These are phyloP conservation scores for Takifugu ocellatus DNA, from an alignment of 2,797 vertebrate genomes.

Conservation along the genomic window DNA sequence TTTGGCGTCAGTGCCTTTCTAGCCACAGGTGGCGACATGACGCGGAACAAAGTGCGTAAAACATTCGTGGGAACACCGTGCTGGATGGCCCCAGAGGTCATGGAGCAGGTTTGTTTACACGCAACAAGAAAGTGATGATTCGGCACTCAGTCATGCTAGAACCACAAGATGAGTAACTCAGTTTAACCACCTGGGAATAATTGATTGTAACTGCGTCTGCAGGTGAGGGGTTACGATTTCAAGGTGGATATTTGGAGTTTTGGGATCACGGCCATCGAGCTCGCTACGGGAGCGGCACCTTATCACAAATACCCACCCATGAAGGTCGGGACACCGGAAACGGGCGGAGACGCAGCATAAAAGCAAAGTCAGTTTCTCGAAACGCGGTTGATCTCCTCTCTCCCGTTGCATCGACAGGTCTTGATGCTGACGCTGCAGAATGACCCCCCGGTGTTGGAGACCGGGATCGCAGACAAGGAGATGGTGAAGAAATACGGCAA, in stretches of 20 bases:
- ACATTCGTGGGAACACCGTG: constrained; percentile 97
- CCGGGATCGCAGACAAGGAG: constrained; percentile 95
- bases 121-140: too few species aligned
- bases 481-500: constrained; percentile 97
- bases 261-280: constrained; percentile 94
- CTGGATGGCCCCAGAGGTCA: constrained; percentile 99
- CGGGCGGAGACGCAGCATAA: not conserved
- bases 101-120: constrained; percentile 86
- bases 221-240: constrained; percentile 97
- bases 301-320: constrained; percentile 98
- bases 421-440: constrained; percentile 96
- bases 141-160: not conserved
- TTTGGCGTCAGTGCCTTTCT: constrained; percentile 96
- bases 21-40: constrained; percentile 95
- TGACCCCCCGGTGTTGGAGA: constrained; percentile 91
- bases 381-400: not conserved
- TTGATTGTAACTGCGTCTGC: constrained; percentile 9
- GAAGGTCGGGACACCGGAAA: constrained; percentile 77
- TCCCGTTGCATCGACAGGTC: constrained; percentile 71
- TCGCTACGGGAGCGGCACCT: constrained; percentile 92
- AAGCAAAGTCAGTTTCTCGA: not conserved
- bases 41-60: constrained; percentile 96
- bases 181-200: too few species aligned
- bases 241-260: constrained; percentile 99
- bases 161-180: too few species aligned